Percentiles rank a stretch among this genome's conserved stretches.
phyloP scores from a whole-genome alignment of 2,888 invertebrate genomes.

The Alentia gelatinosa region DNA sequence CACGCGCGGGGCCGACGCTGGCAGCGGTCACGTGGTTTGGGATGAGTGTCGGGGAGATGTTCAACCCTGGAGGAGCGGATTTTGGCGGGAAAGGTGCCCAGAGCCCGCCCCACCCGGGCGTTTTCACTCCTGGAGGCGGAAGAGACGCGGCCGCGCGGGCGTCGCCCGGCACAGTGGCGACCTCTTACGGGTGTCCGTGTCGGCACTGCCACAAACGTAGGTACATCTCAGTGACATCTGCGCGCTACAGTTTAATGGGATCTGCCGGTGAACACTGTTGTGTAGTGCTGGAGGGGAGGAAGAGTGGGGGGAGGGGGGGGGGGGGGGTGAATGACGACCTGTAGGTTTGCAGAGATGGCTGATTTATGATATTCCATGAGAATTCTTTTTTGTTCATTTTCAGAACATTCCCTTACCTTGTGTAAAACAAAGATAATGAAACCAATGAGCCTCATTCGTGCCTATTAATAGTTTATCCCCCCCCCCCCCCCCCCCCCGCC shows the following conservation, averaged over 20 bases:
- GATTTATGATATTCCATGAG: no score
- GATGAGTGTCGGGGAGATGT: not conserved
- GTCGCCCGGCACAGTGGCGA: not conserved
- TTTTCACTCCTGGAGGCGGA: not conserved
- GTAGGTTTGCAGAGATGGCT: no score
- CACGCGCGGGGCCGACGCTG: no score
- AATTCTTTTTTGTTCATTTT: no score
- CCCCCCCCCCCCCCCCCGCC: no score
- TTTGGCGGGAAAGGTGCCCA: not conserved
- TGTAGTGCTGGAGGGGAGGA: not conserved
- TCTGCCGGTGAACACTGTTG: not conserved
- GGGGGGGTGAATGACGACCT: not conserved
- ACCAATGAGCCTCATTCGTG: no score
- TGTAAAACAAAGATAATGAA: no score
- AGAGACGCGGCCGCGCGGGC: not conserved
- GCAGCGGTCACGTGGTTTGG: no score
- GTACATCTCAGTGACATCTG: not conserved
- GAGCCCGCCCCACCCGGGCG: not conserved
- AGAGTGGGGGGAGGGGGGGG: not conserved
- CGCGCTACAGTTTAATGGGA: not conserved
- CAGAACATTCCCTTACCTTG: no score
- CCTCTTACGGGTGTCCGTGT: conserved; percentile 33
- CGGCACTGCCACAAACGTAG: conserved; percentile 13
- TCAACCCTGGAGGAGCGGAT: not conserved
- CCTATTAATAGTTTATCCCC: no score